phyloP scores from a whole-genome alignment of 2,888 invertebrate species.

The Callinectes sapidus region DNA sequence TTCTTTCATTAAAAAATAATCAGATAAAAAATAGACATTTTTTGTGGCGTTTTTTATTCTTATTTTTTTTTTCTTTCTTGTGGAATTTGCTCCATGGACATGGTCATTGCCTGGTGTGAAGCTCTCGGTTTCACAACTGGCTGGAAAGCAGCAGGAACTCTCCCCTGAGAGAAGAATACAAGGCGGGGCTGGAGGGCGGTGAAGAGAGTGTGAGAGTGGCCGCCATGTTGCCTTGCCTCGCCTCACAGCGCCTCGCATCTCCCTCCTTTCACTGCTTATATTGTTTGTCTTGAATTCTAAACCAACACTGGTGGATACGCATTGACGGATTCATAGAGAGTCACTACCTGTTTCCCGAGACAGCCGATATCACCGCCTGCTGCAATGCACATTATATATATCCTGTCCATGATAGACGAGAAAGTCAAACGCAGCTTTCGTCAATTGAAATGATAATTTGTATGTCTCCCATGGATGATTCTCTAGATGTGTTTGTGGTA shows the following conservation, averaged over 20 bases:
- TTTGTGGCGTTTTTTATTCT: neutral
- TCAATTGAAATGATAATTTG: too few relatives aligned
- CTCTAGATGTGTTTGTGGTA: too few relatives aligned
- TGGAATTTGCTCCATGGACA: neutral
- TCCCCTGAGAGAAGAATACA: neutral
- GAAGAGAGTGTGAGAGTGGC: neutral
- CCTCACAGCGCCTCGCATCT: neutral
- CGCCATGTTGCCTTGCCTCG: neutral
- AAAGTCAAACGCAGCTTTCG: too few relatives aligned
- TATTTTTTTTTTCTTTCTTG: neutral
- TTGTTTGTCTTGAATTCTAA: constrained; percentile 1
- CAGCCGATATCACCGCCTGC: too few relatives aligned
- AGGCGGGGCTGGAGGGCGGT: neutral
- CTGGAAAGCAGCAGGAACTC: neutral
- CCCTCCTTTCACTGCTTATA: neutral
- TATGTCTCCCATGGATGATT: too few relatives aligned
- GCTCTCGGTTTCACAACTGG: neutral
- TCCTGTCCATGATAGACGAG: too few relatives aligned
- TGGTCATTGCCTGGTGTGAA: neutral
- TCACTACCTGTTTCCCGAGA: neutral
- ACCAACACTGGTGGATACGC: neutral
- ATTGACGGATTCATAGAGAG: neutral
- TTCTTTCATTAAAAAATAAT: too few relatives aligned
- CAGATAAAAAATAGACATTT: neutral
- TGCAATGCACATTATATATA: too few relatives aligned